A percentile compares a stretch with the other conserved stretches of the same genome.
Conservation (phyloP, 2,888 invertebrate species). For the Himalopsyche tibetana region DNA sequence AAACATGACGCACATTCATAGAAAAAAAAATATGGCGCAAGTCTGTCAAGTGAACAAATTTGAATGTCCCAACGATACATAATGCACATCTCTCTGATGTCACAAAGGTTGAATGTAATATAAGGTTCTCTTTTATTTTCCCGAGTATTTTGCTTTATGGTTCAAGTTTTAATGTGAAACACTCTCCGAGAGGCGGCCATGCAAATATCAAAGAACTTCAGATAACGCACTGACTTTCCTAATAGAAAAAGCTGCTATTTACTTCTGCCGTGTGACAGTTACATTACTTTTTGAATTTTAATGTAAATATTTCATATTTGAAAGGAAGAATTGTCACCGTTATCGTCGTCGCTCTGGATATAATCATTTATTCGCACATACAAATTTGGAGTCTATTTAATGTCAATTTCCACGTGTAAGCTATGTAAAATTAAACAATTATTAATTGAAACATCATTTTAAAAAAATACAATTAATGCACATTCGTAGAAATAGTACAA, state of each 20-base stretch:
- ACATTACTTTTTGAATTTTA: background rate
- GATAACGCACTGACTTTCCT: slow-evolving; percentile 24
- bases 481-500: no score
- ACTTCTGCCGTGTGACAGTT: background rate
- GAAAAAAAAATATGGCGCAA: no score
- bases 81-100: background rate
- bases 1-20: no score
- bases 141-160: slow-evolving; percentile 34
- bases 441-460: no score
- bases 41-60: slow-evolving; percentile 20
- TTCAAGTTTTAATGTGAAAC: slow-evolving; percentile 42
- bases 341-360: no score
- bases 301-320: slow-evolving; percentile 4
- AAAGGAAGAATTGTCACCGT: no score
- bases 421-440: no score
- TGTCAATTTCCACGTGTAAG: no score
- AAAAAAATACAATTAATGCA: no score
- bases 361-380: no score
- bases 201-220: slow-evolving; percentile 24
- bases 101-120: slow-evolving; percentile 13
- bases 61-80: background rate
- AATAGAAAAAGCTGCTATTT: slow-evolving; percentile 10
- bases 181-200: slow-evolving; percentile 35
- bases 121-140: slow-evolving; percentile 10
- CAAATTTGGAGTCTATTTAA: no score